Evolutionary conservation across 2,888 invertebrate species (phyloP).

Genomic region (Pristionchus japonicus): DNA sequence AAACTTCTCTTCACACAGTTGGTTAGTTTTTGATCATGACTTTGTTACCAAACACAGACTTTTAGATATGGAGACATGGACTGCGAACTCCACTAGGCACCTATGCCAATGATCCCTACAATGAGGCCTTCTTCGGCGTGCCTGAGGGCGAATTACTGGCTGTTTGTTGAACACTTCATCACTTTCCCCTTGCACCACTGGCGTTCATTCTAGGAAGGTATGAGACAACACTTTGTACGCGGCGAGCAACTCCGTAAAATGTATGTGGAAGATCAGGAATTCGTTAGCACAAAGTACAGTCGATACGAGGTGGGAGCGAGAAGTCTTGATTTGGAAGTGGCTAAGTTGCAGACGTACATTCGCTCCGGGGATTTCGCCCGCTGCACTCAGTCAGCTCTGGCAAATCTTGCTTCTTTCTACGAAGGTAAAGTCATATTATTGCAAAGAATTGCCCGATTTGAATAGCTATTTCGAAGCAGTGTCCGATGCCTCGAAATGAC

Average conservation of each 20-base stretch:
- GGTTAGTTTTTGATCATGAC: background rate
- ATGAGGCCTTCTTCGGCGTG: background rate
- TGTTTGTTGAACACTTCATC: background rate
- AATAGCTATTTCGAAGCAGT: no score
- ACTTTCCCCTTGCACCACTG: no score
- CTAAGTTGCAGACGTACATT: background rate
- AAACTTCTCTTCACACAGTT: background rate
- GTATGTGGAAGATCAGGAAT: background rate
- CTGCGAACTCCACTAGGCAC: background rate
- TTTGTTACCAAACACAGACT: background rate
- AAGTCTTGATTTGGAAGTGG: background rate
- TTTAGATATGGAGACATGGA: background rate
- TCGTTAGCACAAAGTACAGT: conserved; percentile 1
- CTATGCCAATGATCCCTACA: background rate
- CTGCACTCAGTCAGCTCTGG: background rate
- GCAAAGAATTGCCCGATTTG: no score
- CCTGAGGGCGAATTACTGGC: background rate
- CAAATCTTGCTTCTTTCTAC: background rate
- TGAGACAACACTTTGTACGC: conserved; percentile 23
- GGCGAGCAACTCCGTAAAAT: background rate
- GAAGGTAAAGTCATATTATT: no score
- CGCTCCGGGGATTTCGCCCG: conserved; percentile 9
- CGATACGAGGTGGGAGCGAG: background rate
- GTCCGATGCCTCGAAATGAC: no score
- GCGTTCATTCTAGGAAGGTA: background rate